Percentiles rank a stretch among this genome's conserved stretches.
phyloP scores from a whole-genome alignment of 2,797 vertebrate species.

The Melanotaenia nigrans region DNA sequence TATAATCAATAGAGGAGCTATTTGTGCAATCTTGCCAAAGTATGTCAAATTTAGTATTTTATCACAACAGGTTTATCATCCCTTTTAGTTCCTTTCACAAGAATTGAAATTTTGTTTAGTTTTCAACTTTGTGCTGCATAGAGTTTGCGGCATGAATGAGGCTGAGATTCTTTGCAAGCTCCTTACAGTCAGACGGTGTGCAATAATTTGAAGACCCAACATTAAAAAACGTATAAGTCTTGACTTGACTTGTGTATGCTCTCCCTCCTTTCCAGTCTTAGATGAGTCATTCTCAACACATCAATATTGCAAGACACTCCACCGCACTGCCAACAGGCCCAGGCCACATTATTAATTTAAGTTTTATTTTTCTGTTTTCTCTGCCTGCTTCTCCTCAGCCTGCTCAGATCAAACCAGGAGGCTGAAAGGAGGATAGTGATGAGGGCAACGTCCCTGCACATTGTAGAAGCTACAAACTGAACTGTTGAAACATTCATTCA shows the following conservation, averaged over 20 bases:
- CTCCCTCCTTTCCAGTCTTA: slow-evolving; percentile 38
- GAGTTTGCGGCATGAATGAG: not conserved
- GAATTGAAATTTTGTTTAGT: not conserved
- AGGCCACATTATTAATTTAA: slow-evolving; percentile 81
- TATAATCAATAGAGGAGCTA: too few species aligned
- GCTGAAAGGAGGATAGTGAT: slow-evolving; percentile 17
- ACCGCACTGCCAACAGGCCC: slow-evolving; percentile 61
- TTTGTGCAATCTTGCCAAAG: too few species aligned
- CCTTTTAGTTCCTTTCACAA: not conserved
- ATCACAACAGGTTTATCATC: too few species aligned
- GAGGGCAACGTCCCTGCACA: slow-evolving; percentile 14
- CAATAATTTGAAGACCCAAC: not conserved
- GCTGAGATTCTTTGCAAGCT: not conserved
- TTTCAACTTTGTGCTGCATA: not conserved
- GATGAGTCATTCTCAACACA: slow-evolving; percentile 79
- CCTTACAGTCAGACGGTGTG: not conserved
- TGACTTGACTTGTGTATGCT: slow-evolving; percentile 31
- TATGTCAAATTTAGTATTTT: too few species aligned
- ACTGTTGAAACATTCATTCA: slow-evolving; percentile 3
- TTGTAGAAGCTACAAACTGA: slow-evolving; percentile 3
- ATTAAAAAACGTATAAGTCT: not conserved
- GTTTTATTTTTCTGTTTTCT: slow-evolving; percentile 77
- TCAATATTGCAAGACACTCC: slow-evolving; percentile 80
- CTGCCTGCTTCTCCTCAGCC: slow-evolving; percentile 42
- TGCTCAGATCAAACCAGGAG: slow-evolving; percentile 22